Base-by-base conservation (phyloP, 1,140 invertebrate species). In the Caenorhabditis brenneri region DNA sequence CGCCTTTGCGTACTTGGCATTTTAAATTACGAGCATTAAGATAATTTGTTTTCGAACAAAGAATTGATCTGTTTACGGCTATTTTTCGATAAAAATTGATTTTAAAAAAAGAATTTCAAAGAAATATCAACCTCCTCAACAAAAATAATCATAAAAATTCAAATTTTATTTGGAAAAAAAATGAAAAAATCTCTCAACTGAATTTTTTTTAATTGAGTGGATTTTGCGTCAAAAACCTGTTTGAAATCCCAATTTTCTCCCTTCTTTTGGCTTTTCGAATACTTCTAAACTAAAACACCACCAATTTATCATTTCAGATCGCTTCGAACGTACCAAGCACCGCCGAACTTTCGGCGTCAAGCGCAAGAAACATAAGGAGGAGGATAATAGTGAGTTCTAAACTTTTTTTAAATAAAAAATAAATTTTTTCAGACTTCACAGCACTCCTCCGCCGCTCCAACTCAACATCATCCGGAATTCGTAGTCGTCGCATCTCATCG, bases 271-370 rank as follows among this genome's bases (percentile, higher is more conserved):
- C n/a, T n/a, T n/a, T n/a, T n/a, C n/a, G n/a, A n/a, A n/a, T n/a
- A n/a, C n/a, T n/a, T n/a, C n/a, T n/a, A n/a, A n/a, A n/a, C n/a
- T n/a, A n/a, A n/a, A n/a, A n/a, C n/a, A n/a, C n/a, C n/a, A n/a
- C n/a, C n/a, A n/a, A n/a, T n/a, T n/a, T n/a, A n/a, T 12, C 2
- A 42, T 46, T 74, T 9, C 36, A 74, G 65, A 74, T 27, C 46
- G 22, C 65, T 74, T 74, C 65, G 33, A 15, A 36, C 33, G 65
- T 24, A 74, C 65, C 3, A 15, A 15, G 24, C 24, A 42, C 3
- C 65, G 65, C 10, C 65, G 65, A 42, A 74, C 65, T 7, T 74
- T 74, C 33, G 65, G 65, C n/a, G 65, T 74, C 19, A 74, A 42
- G 24, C 65, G 12, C n/a, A 74, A 42, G 24, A 74, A 74, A 36